A percentile compares a stretch with the other conserved stretches of the same genome.
Evolutionary conservation across 2,113 vertebrate genomes (phyloP).

Genomic region (Junco hyemalis): DNA sequence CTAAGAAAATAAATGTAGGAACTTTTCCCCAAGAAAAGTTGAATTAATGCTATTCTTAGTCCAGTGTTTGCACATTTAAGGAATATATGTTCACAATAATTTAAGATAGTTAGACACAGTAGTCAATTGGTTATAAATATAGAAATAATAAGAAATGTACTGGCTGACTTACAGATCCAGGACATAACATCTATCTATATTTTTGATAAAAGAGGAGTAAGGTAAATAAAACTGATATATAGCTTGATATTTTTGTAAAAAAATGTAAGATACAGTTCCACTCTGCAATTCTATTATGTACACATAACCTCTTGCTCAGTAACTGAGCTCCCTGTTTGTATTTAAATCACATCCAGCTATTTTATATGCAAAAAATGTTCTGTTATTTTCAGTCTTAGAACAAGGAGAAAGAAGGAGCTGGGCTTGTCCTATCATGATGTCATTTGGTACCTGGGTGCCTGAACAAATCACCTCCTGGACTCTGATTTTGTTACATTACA

Average conservation of each 20-base stretch:
- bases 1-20: neutral
- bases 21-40: neutral
- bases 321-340: neutral
- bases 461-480: neutral
- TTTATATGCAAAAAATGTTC: neutral
- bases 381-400: neutral
- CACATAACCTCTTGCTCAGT: neutral
- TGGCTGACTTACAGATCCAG: neutral
- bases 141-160: neutral
- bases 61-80: neutral
- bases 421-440: neutral
- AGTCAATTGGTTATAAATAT: neutral
- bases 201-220: neutral
- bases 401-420: neutral
- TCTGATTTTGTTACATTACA: neutral
- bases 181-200: neutral
- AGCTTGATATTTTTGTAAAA: neutral
- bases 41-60: neutral
- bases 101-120: neutral
- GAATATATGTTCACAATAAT: neutral
- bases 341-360: neutral
- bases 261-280: neutral
- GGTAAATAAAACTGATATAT: neutral
- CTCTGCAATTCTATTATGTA: neutral
- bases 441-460: neutral